Base-by-base conservation (phyloP, 2,797 vertebrate species). In the Enteromius argenteus region DNA sequence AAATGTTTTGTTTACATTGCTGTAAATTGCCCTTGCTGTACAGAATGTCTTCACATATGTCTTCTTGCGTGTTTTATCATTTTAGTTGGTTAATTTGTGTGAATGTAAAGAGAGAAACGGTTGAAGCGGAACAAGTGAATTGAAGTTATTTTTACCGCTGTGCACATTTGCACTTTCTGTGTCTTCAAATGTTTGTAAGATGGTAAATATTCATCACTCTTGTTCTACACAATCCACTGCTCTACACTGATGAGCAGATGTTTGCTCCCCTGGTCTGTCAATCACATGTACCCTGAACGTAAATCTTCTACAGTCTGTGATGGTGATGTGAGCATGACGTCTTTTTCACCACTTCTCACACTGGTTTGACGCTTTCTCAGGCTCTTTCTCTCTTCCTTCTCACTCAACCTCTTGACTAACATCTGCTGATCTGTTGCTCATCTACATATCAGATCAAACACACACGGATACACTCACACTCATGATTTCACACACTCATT, bases 191-290 rank as follows among this genome's bases (percentile, higher is more conserved):
- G 17, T 71, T 71, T 30, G 35, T 44, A 19, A 1, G 21, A 27
- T n/a, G 3, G 15, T 30, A 81, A 60, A 60, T 73, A 64, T 64
- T 60, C 56, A 44, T 72, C 46, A 13, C 35, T 56, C 21, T 67
- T 68, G 77, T 67, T 66, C 46, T 46, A 27, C 14, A 39, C 21
- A 53, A 27, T 69, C n/a, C 46, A 53, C 42, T 42, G 64, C 62
- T 58, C 4, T 71, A 58, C 79, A 32, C 46, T 69, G 66, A 85
- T 64, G 71, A 85, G 66, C 80, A 85, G 69, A 78, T 79, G 75
- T 77, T 60, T 73, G 74, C 32, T 72, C 23, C 10, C 17, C 27
- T 27, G 9, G 3, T 66, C 77, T 67, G 44, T 77, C 73, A 66
- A 78, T 78, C 49, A 39, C 35, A 21, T 7, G 10, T 67, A 67